Base-by-base conservation (phyloP, 2,888 invertebrate genomes). In the Coremacera marginata region DNA sequence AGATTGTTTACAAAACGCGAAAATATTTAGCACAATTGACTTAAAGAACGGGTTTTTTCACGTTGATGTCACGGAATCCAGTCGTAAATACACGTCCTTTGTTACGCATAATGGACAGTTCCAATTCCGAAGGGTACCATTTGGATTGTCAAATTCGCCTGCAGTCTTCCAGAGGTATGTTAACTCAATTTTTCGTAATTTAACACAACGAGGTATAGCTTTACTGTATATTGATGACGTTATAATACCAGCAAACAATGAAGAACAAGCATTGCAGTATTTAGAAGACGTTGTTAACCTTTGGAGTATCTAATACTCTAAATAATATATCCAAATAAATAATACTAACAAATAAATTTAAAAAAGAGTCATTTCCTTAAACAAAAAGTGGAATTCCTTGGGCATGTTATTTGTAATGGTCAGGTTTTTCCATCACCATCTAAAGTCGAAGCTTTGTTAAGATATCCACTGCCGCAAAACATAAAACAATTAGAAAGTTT, bases 41-140 rank as follows among this genome's bases (percentile, higher is more conserved):
- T 67, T 88, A 1, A 81, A 83, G 3, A 85, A 85, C 34, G 86
- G 86, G 0, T 87, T 86, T 77, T 87, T 87, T 62, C 88, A 88
- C 70, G 83, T 88, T 0, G 81, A 82, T 5, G 75, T 88, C 31
- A 76, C 83, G 16, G 73, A 82, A 44, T 74, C 75, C 8, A 82
- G 83, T 22, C 75, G 75, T 80, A 86, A 31, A 31, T 31, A 31
- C 31, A 31, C 31, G 3, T 31, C 31, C 31, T 31, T 31, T 5
- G 31, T 31, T 0, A 85, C 84, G 0, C 84, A 84, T 1, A 82
- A 82, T 22, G 84, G 85, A 3, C 84, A 84, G 34, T 87, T 80
- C 49, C 83, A 87, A n/a, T 86, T 84, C 63, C 55, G 70, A 3
- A 78, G 79, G 65, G 75, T 84, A 63, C 89, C 88, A 0, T 90